Conservation (phyloP, 1,140 invertebrate species). For the Notospermus geniculatus region DNA sequence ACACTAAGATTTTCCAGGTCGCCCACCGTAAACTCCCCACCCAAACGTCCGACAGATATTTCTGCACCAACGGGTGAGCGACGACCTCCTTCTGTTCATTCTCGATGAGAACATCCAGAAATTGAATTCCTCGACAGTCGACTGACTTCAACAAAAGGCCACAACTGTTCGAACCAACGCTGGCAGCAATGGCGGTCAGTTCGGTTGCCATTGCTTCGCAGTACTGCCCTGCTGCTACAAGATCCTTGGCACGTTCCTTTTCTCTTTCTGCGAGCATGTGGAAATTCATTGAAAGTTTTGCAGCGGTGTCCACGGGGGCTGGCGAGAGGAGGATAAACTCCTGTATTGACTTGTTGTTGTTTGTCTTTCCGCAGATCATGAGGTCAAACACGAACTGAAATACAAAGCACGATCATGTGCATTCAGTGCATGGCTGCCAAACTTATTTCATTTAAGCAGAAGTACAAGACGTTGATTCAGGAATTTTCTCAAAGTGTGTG, state of each 20-base stretch:
- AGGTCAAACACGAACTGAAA: slow-evolving; percentile 94
- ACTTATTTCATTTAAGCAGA: neutral
- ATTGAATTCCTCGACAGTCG: slow-evolving; percentile 73
- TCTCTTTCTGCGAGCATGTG: slow-evolving; percentile 79
- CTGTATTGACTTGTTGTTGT: slow-evolving; percentile 93
- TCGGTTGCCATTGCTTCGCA: slow-evolving; percentile 98
- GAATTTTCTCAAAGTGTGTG: too few relatives aligned
- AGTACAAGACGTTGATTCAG: slow-evolving; percentile 13
- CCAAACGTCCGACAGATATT: slow-evolving; percentile 71
- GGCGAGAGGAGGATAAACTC: slow-evolving; percentile 95
- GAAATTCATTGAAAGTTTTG: slow-evolving; percentile 84
- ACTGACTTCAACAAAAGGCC: slow-evolving; percentile 46
- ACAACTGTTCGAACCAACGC: slow-evolving; percentile 76
- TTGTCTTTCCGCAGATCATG: slow-evolving; percentile 96
- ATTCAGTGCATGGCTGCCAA: neutral
- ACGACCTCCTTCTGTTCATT: slow-evolving; percentile 96
- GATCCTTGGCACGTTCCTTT: slow-evolving; percentile 95
- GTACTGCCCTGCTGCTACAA: slow-evolving; percentile 89
- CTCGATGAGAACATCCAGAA: slow-evolving; percentile 96
- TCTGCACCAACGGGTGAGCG: slow-evolving; percentile 60
- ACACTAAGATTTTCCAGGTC: slow-evolving; percentile 87
- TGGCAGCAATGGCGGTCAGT: slow-evolving; percentile 86
- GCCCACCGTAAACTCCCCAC: slow-evolving; percentile 93
- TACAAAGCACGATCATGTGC: slow-evolving; percentile 23
- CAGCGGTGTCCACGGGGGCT: slow-evolving; percentile 95